Evolutionary conservation across 92 coral and sea anemone species (phyloP), one percentile per base, ranked within the genome.

Genomic region (Scolanthus callimorphus): DNA sequence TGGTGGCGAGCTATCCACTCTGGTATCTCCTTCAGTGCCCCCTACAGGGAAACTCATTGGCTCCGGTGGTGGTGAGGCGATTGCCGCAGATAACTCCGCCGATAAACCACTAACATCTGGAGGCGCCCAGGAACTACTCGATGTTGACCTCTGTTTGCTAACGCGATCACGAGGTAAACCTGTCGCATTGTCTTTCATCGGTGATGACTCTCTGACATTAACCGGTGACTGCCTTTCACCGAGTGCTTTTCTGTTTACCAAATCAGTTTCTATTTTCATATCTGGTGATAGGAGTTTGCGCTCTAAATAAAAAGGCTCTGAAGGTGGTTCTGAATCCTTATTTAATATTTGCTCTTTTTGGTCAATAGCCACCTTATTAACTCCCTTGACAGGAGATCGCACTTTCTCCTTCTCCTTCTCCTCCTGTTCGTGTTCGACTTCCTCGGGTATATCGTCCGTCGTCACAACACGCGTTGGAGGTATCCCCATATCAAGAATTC

Each of bases 11-110:
- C 70, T 30, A 26, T 28, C 60, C 11, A 4, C 19, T 4, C 11
- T 4, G 4, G 11, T 19, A 9, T 20, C 23, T 4, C 23, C 52
- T 21, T 10, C 23, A 20, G 4, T 21, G 41, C 41, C 6, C 6
- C 15, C 8, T 15, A 34, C 41, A 15, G 52, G 52, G 12, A 86
- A 29, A 50, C 84, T 60, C 60, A 82, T 67, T 25, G 85, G 95
- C 47, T 81, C 29, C 20, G 64, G 95, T 9, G 89, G 78, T 27
- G 85, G 89, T 27, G 82, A 72, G 30, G 95, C 88, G 39, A 86
- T 55, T 21, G 72, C 78, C 20, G 84, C 85, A 2, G 82, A 67
- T 31, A 78, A 53, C 24, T 72, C 83, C 20, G 86, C 89, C 15
- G 79, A 46, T 17, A 81, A 61, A 53, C 67, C 85, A 51, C 69